phyloP scores from a whole-genome alignment of 2,113 vertebrate species.

The Atrichornis clamosus region DNA sequence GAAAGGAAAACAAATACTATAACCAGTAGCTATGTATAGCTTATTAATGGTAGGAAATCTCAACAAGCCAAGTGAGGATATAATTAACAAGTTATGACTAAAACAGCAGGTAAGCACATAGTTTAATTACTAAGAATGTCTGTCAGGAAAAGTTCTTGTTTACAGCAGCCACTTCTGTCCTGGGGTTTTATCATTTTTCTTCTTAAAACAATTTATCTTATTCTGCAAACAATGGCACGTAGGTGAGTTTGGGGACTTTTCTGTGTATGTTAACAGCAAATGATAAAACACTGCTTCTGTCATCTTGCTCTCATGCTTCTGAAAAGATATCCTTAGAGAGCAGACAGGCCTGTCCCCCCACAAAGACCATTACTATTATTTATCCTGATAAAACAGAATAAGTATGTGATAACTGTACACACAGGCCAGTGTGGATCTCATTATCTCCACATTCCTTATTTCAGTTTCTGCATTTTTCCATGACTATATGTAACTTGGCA shows the following conservation, averaged over 20 bases:
- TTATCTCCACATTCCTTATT: neutral
- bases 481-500: neutral
- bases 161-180: neutral
- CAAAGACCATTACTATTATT: neutral
- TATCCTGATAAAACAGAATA: neutral
- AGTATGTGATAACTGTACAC: neutral
- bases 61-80: neutral
- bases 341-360: neutral
- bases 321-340: neutral
- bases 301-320: neutral
- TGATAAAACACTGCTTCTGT: neutral
- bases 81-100: neutral
- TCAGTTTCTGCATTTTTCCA: neutral
- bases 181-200: neutral
- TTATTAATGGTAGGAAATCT: neutral
- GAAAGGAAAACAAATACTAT: neutral
- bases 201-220: neutral
- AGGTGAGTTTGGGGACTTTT: no score
- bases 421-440: neutral
- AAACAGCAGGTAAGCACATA: neutral
- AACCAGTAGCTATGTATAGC: neutral
- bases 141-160: neutral
- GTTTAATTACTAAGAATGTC: neutral
- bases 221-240: neutral
- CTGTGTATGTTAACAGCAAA: neutral